phyloP scores from a whole-genome alignment of 1,140 invertebrate genomes.

The Pantala flavescens region DNA sequence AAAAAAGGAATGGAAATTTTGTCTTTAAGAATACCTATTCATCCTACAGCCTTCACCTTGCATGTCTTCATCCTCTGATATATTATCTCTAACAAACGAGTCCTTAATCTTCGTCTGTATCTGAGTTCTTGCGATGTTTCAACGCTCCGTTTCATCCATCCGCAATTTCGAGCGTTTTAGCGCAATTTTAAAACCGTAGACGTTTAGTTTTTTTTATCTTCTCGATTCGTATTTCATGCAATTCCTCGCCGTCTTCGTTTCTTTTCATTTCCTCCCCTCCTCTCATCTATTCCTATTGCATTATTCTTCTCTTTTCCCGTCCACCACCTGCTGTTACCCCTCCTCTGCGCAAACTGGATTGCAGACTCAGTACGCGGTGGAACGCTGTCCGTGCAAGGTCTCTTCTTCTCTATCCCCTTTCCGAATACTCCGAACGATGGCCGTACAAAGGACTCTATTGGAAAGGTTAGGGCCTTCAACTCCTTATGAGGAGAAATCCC shows the following conservation, averaged over 20 bases:
- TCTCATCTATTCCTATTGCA: neutral
- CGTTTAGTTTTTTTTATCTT: too few relatives aligned
- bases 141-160: too few relatives aligned
- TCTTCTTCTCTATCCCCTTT: neutral
- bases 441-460: neutral
- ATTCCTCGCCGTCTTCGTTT: neutral
- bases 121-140: too few relatives aligned
- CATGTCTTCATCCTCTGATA: too few relatives aligned
- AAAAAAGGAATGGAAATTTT: too few relatives aligned
- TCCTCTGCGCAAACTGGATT: neutral
- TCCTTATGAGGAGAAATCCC: constrained; percentile 4
- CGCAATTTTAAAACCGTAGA: too few relatives aligned
- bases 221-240: too few relatives aligned
- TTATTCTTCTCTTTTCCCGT: neutral
- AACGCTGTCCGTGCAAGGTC: neutral
- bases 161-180: too few relatives aligned
- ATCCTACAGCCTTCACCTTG: too few relatives aligned
- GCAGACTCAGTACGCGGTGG: neutral
- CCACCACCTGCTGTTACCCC: neutral
- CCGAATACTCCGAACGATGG: neutral
- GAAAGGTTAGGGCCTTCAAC: neutral
- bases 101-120: too few relatives aligned
- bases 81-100: too few relatives aligned
- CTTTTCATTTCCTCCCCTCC: neutral
- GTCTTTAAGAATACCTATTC: too few relatives aligned